Evolutionary conservation across 2,113 vertebrate genomes (phyloP).

Genomic region (Bathybates hornii): DNA sequence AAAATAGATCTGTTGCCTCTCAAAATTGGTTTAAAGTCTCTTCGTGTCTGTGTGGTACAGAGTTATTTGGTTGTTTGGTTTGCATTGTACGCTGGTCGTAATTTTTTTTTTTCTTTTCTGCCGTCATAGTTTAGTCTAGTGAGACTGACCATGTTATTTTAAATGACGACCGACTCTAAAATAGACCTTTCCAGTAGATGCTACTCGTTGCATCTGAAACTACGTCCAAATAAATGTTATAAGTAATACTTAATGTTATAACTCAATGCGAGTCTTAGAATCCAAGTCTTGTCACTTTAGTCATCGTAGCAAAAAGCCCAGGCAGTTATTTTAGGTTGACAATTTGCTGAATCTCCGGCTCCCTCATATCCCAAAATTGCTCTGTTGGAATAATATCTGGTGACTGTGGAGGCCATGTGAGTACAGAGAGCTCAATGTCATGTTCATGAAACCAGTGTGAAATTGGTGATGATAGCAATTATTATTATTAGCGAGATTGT

Average conservation of each 20-base stretch:
- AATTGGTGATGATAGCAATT: background rate
- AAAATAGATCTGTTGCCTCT: background rate
- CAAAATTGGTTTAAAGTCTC: background rate
- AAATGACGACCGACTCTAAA: background rate
- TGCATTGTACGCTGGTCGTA: background rate
- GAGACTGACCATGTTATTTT: background rate
- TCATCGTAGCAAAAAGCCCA: background rate
- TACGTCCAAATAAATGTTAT: background rate
- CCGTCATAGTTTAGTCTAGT: background rate
- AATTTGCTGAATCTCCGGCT: background rate
- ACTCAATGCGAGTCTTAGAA: background rate
- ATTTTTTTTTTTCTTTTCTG: background rate
- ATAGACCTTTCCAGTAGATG: background rate
- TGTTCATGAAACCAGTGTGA: background rate
- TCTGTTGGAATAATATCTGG: background rate
- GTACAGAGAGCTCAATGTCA: rapidly evolving
- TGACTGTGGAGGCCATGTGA: background rate
- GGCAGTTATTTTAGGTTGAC: background rate
- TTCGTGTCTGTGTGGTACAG: background rate
- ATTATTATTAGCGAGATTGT: rapidly evolving
- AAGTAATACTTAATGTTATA: background rate
- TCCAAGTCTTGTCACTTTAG: background rate
- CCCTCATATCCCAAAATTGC: background rate
- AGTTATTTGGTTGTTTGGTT: background rate
- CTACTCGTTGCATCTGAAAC: background rate